Conservation (phyloP, 2,113 vertebrate genomes). For the Macquaria australasica region DNA sequence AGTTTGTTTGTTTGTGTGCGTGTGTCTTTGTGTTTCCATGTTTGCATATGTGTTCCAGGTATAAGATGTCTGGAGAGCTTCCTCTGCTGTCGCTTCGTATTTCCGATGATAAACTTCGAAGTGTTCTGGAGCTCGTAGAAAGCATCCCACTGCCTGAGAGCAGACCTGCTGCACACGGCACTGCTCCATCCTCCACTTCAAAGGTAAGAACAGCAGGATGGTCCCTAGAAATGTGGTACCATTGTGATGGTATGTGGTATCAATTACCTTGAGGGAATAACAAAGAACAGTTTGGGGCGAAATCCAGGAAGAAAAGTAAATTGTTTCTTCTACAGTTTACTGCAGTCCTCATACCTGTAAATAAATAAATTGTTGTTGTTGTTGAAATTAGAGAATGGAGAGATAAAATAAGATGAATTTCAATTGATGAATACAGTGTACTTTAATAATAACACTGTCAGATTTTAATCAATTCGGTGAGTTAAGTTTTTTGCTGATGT, state of each 20-base stretch:
- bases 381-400: not conserved
- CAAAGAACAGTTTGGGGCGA: not conserved
- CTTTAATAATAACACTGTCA: slow-evolving; percentile 13
- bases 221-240: not conserved
- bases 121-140: slow-evolving; percentile 90
- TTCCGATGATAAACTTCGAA: slow-evolving; percentile 92
- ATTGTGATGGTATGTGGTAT: not conserved
- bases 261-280: not conserved
- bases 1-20: not conserved
- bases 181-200: slow-evolving; percentile 68
- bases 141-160: slow-evolving; percentile 94
- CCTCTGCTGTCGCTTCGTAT: slow-evolving; percentile 92
- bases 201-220: slow-evolving; percentile 80
- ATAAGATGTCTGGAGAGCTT: slow-evolving; percentile 92
- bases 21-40: slow-evolving; percentile 7
- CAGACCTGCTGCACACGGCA: slow-evolving; percentile 68
- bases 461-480: not conserved
- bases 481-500: not conserved
- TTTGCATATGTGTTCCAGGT: slow-evolving; percentile 84
- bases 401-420: not conserved
- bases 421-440: not conserved
- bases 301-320: not conserved
- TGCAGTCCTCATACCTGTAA: not conserved
- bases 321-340: not conserved
- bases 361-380: not conserved